phyloP scores from a whole-genome alignment of 1,140 invertebrate genomes.

The Bicyclus anynana region DNA sequence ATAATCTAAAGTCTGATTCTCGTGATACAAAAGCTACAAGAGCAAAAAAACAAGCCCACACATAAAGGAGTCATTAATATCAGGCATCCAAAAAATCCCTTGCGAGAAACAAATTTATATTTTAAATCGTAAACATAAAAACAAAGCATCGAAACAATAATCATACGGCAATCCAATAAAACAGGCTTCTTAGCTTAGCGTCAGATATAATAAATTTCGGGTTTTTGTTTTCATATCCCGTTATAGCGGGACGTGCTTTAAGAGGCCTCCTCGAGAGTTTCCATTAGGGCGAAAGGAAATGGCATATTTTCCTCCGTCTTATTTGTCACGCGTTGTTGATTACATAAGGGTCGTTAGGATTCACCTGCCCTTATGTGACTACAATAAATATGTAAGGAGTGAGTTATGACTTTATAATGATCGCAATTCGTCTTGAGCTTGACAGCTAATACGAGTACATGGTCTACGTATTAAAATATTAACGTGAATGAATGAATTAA shows the following conservation, averaged over 20 bases:
- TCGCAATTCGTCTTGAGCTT: neutral
- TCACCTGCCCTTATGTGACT: neutral
- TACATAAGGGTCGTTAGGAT: neutral
- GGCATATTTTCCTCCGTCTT: conserved; percentile 12
- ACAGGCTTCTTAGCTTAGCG: conserved; percentile 11
- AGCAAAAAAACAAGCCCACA: too few species aligned
- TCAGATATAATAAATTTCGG: conserved; percentile 17
- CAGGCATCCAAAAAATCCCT: too few species aligned
- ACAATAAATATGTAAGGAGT: neutral
- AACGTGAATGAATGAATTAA: too few species aligned
- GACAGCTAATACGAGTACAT: too few species aligned
- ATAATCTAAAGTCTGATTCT: too few species aligned
- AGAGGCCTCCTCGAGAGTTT: conserved; percentile 11
- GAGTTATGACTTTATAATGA: neutral
- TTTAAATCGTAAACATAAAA: neutral
- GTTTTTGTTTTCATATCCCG: conserved; percentile 14
- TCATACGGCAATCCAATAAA: conserved; percentile 1
- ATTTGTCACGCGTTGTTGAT: conserved; percentile 3
- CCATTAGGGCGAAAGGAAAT: conserved; percentile 16
- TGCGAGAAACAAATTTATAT: too few species aligned
- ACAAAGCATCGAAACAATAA: neutral
- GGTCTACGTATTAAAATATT: too few species aligned
- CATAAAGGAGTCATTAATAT: too few species aligned
- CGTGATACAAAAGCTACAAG: too few species aligned
- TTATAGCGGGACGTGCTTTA: conserved; percentile 16